Percentiles rank a stretch among this genome's conserved stretches.
Conservation (phyloP, 2,797 vertebrate genomes). For the Trachops cirrhosus region DNA sequence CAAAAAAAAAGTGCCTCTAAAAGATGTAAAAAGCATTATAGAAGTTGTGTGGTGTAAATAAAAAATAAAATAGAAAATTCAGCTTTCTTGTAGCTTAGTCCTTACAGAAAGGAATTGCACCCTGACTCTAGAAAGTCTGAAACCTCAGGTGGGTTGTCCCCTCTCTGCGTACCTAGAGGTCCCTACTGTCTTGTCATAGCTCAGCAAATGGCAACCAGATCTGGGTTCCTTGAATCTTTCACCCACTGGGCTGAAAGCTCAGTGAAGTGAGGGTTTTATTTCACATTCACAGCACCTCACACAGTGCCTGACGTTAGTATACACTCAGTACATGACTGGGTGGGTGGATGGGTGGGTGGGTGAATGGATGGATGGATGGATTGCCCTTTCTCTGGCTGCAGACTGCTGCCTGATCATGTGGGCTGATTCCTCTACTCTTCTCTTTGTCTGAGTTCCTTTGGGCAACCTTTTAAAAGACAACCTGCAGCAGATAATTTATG, state of each 20-base stretch:
- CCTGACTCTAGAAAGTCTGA: background rate
- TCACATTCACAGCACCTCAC: background rate
- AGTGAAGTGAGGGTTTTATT: background rate
- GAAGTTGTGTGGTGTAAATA: background rate
- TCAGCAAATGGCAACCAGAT: background rate
- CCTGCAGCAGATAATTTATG: constrained; percentile 24
- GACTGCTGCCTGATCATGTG: background rate
- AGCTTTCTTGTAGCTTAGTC: background rate
- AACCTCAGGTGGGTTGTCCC: background rate
- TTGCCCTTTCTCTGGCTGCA: background rate
- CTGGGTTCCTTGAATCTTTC: background rate
- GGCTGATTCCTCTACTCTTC: constrained; percentile 3
- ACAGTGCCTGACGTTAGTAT: background rate
- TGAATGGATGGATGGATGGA: background rate
- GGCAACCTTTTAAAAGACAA: constrained; percentile 39
- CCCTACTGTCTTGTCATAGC: background rate
- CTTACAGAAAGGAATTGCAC: background rate
- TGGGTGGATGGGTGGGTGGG: too few species aligned
- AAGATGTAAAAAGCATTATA: background rate
- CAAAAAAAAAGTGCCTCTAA: background rate
- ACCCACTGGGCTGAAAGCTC: background rate
- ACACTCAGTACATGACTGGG: background rate
- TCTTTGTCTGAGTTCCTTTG: constrained; percentile 1
- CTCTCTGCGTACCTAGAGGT: background rate
- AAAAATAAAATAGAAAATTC: background rate